A percentile compares a stretch with the other conserved stretches of the same genome.
Evolutionary conservation across 2,113 vertebrate species (phyloP).

Genomic region (Marmota monax): DNA sequence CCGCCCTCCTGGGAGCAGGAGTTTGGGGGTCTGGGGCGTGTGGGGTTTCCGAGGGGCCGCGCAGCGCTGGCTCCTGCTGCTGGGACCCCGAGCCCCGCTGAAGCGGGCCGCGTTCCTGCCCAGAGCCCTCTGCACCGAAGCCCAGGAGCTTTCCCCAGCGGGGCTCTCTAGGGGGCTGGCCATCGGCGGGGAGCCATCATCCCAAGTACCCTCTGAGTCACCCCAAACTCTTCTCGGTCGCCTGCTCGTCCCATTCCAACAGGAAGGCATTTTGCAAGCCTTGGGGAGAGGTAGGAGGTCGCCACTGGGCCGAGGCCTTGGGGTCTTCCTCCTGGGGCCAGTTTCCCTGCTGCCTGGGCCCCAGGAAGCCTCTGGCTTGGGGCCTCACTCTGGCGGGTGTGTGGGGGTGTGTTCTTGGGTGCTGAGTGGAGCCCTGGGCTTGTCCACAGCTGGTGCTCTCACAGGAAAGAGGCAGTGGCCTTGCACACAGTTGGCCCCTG

Average conservation of each 20-base stretch:
- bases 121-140: neutral
- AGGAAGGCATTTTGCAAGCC: neutral
- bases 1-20: neutral
- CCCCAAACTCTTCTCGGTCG: slow-evolving; percentile 32
- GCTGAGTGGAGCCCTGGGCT: neutral
- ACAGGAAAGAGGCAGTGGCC: neutral
- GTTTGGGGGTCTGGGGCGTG: neutral
- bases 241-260: neutral
- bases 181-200: neutral
- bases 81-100: neutral
- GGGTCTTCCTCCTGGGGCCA: neutral
- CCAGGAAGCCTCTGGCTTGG: neutral
- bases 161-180: neutral
- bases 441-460: neutral
- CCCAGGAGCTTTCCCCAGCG: neutral
- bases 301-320: too few relatives aligned
- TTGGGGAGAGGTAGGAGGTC: neutral
- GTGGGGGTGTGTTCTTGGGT: neutral
- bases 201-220: neutral
- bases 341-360: neutral
- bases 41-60: neutral
- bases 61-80: neutral
- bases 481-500: neutral
- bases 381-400: neutral
- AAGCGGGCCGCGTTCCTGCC: neutral